These are phyloP conservation scores for Tipula unca DNA, from an alignment of 2,888 invertebrate species.

Conservation along the genomic window DNA sequence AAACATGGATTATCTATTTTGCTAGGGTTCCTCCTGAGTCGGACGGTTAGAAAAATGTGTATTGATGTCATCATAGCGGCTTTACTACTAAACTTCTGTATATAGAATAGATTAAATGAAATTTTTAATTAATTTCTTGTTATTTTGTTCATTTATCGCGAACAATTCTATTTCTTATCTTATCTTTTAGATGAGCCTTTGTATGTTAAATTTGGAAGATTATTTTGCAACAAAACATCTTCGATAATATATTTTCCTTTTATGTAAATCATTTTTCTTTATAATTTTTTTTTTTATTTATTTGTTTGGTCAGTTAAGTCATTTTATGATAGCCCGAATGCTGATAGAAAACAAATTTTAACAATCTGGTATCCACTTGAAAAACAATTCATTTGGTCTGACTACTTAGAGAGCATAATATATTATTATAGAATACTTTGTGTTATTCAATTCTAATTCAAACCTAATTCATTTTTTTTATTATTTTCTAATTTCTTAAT, in stretches of 20 bases:
- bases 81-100: not conserved
- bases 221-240: not conserved
- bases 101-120: not conserved
- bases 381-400: not conserved
- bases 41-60: not conserved
- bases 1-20: not conserved
- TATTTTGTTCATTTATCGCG: not conserved
- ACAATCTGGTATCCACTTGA: not conserved
- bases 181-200: not conserved
- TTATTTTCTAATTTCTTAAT: too few relatives aligned
- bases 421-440: too few relatives aligned
- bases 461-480: too few relatives aligned
- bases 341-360: not conserved
- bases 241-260: not conserved
- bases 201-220: not conserved
- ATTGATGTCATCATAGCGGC: not conserved
- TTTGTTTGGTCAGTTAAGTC: not conserved
- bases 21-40: not conserved
- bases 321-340: not conserved
- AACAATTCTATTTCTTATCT: not conserved
- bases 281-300: not conserved
- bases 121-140: not conserved
- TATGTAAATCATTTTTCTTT: not conserved
- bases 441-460: too few relatives aligned
- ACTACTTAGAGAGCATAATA: too few relatives aligned